Conservation (phyloP, 2,113 vertebrate genomes). For the Trichomycterus rosablanca region DNA sequence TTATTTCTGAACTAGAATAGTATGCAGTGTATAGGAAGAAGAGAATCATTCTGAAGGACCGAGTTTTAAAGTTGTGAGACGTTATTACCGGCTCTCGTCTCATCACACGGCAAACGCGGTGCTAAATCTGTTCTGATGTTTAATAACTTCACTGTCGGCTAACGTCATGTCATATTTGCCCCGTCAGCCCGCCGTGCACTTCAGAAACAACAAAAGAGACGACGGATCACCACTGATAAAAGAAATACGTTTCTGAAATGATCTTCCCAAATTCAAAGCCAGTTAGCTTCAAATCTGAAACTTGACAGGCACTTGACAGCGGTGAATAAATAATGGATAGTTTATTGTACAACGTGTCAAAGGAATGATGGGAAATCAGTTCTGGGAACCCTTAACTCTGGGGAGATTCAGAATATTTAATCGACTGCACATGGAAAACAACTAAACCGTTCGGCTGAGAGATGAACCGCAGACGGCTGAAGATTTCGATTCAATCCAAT, state of each 20-base stretch:
- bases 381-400: background rate
- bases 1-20: too few species aligned
- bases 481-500: too few species aligned
- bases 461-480: background rate
- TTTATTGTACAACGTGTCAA: background rate
- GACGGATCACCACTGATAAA: background rate
- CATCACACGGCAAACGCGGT: background rate
- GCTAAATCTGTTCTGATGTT: constrained; percentile 23
- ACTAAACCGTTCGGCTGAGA: background rate
- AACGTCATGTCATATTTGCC: constrained; percentile 7
- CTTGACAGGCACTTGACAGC: background rate
- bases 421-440: background rate
- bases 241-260: background rate
- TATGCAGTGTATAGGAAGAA: background rate
- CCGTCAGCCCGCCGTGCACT: background rate
- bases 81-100: constrained; percentile 1
- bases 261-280: constrained; percentile 2
- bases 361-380: background rate
- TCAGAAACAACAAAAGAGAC: background rate
- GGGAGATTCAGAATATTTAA: background rate
- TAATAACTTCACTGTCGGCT: constrained; percentile 23
- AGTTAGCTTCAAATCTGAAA: background rate
- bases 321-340: background rate
- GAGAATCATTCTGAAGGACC: background rate
- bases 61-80: constrained; percentile 3